Evolutionary conservation across 2,113 vertebrate species (phyloP), one percentile per base, ranked within the genome.

Genomic region (Caloenas nicobarica): DNA sequence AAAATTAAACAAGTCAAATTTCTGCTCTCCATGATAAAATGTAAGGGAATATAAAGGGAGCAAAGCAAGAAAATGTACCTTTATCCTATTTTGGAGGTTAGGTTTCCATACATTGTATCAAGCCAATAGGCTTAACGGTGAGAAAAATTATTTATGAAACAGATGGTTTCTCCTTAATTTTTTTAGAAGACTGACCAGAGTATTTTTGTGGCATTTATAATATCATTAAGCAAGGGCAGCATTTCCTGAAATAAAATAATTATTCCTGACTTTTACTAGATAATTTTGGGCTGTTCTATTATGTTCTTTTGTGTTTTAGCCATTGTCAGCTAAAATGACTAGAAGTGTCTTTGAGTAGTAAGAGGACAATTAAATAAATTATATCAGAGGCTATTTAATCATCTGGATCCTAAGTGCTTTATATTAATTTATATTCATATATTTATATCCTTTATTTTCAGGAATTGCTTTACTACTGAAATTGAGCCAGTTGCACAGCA

Each of bases 291-390:
- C 29, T 90, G 42, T 86, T 91, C 48, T 54, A 16, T 89, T 94
- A 61, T 83, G 38, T 87, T 88, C 71, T 89, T 83, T 58, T 86
- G 7, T 90, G 38, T 93, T 70, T 95, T 77, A 74, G 10, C 13
- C 12, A 48, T 92, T 93, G 56, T 86, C 2, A 7, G 38, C 50
- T 60, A 70, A 95, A 94, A 88, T 60, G 9, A 91, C 72, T 53
- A 83, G 68, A 91, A 97, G 36, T 90, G 33, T 13, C 42, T 94
- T 97, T 95, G 70, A 71, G 54, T 88, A 94, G 56, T 25, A 84
- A 81, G 10, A 68, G 2, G 5, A 68, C 8, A 56, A 81, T 83
- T 81, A 82, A 93, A 92, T 88, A 95, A 78, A 65, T 58, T 76
- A 13, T 80, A 88, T 93, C 89, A 73, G n/a, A 77, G 56, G 22